Conservation (phyloP, 92 coral and sea anemone species). For the Epizoanthus stellaris region DNA sequence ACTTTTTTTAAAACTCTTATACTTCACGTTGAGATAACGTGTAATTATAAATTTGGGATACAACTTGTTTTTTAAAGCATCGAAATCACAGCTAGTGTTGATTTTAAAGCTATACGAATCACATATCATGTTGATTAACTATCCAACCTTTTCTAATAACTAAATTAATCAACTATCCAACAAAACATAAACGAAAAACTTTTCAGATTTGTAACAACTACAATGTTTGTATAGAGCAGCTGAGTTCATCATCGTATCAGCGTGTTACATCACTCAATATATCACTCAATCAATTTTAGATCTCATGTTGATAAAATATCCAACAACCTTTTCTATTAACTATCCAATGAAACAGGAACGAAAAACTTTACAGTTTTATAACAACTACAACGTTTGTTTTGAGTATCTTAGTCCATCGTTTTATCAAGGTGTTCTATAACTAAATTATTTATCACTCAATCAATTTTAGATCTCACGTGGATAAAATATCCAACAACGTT, state of each 20-base stretch:
- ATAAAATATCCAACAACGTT: neutral
- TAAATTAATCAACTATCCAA: neutral
- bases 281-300: neutral
- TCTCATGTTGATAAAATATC: neutral
- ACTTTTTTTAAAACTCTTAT: neutral
- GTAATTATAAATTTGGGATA: neutral
- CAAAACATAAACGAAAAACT: neutral
- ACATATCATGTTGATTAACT: neutral
- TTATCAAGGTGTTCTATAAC: neutral
- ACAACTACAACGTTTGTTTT: too few relatives aligned
- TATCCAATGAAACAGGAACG: neutral
- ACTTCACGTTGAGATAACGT: neutral
- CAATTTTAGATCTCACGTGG: neutral
- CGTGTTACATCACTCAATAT: neutral
- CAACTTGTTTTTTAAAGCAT: neutral
- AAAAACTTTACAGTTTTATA: neutral
- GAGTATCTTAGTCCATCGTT: too few relatives aligned
- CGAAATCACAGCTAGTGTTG: too few relatives aligned
- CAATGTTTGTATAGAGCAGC: too few relatives aligned
- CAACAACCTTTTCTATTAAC: neutral
- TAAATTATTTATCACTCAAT: neutral
- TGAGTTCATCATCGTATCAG: neutral
- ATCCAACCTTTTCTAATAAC: constrained; percentile 9
- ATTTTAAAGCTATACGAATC: too few relatives aligned
- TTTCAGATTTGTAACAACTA: neutral